phyloP scores from a whole-genome alignment of 2,797 vertebrate genomes.

The Arctocebus calabarensis region DNA sequence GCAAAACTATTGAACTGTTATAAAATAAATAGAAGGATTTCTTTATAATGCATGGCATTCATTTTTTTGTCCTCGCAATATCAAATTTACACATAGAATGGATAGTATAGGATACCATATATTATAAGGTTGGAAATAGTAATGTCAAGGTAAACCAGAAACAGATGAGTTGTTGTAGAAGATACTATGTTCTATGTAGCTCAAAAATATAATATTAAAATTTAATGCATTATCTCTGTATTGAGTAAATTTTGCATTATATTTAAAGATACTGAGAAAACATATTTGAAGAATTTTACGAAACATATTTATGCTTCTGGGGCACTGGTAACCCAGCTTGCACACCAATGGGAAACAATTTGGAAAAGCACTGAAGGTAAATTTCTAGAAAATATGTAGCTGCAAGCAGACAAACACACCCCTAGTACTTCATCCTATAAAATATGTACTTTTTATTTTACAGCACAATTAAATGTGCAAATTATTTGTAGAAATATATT shows the following conservation, averaged over 20 bases:
- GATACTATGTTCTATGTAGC: background rate
- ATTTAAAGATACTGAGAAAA: constrained; percentile 33
- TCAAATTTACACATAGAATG: constrained; percentile 6
- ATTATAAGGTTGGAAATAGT: constrained; percentile 27
- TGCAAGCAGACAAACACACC: background rate
- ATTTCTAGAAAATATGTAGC: background rate
- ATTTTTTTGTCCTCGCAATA: background rate
- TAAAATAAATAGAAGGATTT: constrained; percentile 33
- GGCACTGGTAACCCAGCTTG: background rate
- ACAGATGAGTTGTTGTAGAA: background rate
- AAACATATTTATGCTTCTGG: background rate
- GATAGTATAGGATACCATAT: background rate
- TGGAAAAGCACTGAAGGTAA: constrained; percentile 6
- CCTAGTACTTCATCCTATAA: background rate
- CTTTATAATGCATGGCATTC: background rate
- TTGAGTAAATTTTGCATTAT: background rate
- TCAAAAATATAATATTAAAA: constrained; percentile 54
- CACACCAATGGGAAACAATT: background rate
- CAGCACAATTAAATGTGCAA: background rate
- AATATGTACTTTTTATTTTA: background rate
- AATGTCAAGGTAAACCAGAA: constrained; percentile 24
- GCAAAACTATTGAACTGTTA: background rate
- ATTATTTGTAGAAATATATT: background rate
- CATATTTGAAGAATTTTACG: background rate
- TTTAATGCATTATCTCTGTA: background rate